A percentile compares a stretch with the other conserved stretches of the same genome.
Conservation (phyloP, 2,797 vertebrate species). For the Sphaeramia orbicularis region DNA sequence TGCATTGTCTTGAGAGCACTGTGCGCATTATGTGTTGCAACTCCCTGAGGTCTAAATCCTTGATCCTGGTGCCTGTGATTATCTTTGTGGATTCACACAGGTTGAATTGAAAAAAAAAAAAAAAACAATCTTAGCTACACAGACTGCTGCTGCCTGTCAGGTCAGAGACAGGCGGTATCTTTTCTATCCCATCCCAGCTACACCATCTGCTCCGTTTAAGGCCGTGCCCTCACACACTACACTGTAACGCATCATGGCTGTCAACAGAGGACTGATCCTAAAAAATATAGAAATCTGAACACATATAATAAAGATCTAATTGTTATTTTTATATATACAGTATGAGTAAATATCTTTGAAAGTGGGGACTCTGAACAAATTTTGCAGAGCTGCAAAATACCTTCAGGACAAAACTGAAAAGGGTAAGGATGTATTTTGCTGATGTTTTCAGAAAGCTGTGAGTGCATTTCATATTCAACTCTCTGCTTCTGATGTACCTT, state of each 20-base stretch:
- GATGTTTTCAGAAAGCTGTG: constrained; percentile 11
- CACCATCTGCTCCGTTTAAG: constrained; percentile 71
- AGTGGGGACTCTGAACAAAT: too few species aligned
- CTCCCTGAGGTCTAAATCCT: constrained; percentile 73
- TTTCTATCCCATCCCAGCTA: constrained; percentile 41
- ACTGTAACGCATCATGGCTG: neutral
- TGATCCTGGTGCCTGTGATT: constrained; percentile 70
- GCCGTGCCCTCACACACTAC: constrained; percentile 25
- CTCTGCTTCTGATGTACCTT: constrained; percentile 26
- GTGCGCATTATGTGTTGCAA: constrained; percentile 45
- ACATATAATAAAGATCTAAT: too few species aligned
- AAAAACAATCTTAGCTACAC: constrained; percentile 66
- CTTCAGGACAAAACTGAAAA: too few species aligned
- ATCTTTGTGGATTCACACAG: constrained; percentile 70
- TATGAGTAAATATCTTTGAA: too few species aligned
- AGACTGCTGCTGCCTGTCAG: constrained; percentile 52
- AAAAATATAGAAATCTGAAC: too few species aligned
- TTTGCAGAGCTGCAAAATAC: too few species aligned
- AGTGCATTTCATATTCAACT: constrained; percentile 18
- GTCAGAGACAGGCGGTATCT: constrained; percentile 48
- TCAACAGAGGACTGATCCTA: neutral
- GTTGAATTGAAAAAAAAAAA: constrained; percentile 77
- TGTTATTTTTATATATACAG: too few species aligned
- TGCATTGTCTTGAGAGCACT: constrained; percentile 57
- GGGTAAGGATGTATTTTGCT: neutral